phyloP scores from a whole-genome alignment of 2,888 invertebrate genomes.

The Tachina lurida region DNA sequence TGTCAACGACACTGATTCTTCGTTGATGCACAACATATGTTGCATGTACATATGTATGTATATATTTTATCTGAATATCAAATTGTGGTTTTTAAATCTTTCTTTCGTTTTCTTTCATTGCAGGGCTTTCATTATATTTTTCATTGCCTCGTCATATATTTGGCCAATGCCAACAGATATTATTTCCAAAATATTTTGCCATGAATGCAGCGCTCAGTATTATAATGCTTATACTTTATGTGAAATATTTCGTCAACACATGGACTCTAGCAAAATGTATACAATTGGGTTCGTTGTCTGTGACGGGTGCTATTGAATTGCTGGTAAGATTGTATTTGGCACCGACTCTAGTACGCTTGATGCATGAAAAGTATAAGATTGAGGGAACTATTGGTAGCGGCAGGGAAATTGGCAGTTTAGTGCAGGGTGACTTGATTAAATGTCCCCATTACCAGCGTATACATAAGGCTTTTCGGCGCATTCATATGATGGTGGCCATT shows the following conservation, averaged over 20 bases:
- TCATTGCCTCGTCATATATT: slow-evolving; percentile 93
- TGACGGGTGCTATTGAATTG: slow-evolving; percentile 86
- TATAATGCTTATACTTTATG: slow-evolving; percentile 88
- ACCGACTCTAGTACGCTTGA: slow-evolving; percentile 88
- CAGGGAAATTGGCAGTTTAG: slow-evolving; percentile 89
- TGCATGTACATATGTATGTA: not conserved
- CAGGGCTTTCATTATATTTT: slow-evolving; percentile 94
- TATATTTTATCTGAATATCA: slow-evolving; percentile 29
- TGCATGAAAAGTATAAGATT: slow-evolving; percentile 89
- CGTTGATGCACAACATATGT: slow-evolving; percentile 34
- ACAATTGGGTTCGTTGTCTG: slow-evolving; percentile 83
- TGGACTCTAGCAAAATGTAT: slow-evolving; percentile 84
- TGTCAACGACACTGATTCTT: slow-evolving; percentile 1
- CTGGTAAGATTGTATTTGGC: slow-evolving; percentile 90
- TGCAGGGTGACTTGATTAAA: slow-evolving; percentile 88
- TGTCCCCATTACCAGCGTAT: slow-evolving; percentile 92
- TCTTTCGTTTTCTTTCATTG: slow-evolving; percentile 72
- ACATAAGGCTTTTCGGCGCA: slow-evolving; percentile 88
- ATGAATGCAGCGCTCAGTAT: slow-evolving; percentile 90
- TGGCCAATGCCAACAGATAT: slow-evolving; percentile 92
- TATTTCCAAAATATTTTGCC: slow-evolving; percentile 94
- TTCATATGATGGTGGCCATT: slow-evolving; percentile 91
- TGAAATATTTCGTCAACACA: slow-evolving; percentile 84
- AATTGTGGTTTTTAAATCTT: slow-evolving; percentile 39
- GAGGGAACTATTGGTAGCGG: slow-evolving; percentile 91